Evolutionary conservation across 2,888 invertebrate species (phyloP).

Genomic region (Aelia acuminata): DNA sequence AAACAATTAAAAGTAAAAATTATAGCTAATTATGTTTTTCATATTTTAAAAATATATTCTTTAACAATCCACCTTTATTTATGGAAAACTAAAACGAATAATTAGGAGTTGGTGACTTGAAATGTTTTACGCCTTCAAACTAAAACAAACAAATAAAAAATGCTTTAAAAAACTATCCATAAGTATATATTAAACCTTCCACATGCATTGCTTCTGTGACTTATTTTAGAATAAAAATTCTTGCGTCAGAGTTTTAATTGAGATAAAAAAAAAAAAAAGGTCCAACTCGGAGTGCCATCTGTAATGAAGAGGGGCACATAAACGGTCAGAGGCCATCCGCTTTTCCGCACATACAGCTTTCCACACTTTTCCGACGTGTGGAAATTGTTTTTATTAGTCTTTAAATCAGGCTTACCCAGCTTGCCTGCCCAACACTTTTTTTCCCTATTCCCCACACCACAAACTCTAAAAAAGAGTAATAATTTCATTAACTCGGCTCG

Average conservation of each 20-base stretch:
- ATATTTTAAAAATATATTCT: no score
- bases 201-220: background rate
- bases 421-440: background rate
- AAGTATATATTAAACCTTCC: background rate
- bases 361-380: background rate
- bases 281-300: background rate
- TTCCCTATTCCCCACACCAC: background rate
- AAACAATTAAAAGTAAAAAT: no score
- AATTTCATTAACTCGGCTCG: background rate
- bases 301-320: constrained; percentile 3
- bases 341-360: constrained; percentile 18
- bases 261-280: background rate
- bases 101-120: no score
- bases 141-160: no score
- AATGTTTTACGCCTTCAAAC: no score
- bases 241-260: background rate
- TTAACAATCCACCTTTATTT: no score
- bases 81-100: no score
- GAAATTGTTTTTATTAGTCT: constrained; percentile 28
- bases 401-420: background rate
- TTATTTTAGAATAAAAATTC: background rate
- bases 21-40: no score
- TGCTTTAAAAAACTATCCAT: no score
- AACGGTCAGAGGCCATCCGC: background rate
- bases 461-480: background rate